Evolutionary conservation across 1,140 invertebrate genomes (phyloP), one percentile per base, ranked within the genome.

Genomic region (Drosophila insularis): DNA sequence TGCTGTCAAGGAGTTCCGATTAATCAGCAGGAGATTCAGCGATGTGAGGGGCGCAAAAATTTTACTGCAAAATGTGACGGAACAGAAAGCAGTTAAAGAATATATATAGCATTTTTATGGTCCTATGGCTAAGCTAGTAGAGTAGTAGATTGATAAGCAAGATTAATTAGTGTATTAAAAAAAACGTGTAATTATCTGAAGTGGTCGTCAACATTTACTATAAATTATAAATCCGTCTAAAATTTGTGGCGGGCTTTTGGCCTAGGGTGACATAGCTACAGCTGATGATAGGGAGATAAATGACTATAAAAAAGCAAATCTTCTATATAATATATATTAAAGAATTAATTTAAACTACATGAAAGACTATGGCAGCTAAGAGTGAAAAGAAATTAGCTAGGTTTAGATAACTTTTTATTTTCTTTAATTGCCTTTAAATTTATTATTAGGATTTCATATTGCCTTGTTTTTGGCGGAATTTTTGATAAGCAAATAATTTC

Each of bases 1-100:
- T 0, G 73, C 63, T 1, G 73, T 74, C 17, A 91, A 32, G 11
- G 81, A 69, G 59, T 91, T 91, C 14, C 74, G 56, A 62, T 86
- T 84, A 37, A 91, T 19, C 17, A 74, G 23, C 35, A 91, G 46
- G 2, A 71, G 53, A 5, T 35, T 59, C 3, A 91, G 66, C n/a
- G 80, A 79, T 4, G 54, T 55, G 14, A 91, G 65, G 3, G 72
- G 56, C 5, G 62, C 66, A 23, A 91, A 90, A 4, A 87, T 21
- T 11, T 69, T 61, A 58, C 89, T 91, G 80, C 17, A 61, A 62
- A 60, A 43, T 50, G 14, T 50, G 13, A 46, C n/a, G 32, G 68
- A 70, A 56, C 58, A 53, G 43, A 63, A 32, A 60, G 56, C 31
- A 55, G 37, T 70, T 72, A 68, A 55, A 31, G 23, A 55, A 54